Evolutionary conservation across 1,140 invertebrate genomes (phyloP).

Genomic region (Eueides isabella): DNA sequence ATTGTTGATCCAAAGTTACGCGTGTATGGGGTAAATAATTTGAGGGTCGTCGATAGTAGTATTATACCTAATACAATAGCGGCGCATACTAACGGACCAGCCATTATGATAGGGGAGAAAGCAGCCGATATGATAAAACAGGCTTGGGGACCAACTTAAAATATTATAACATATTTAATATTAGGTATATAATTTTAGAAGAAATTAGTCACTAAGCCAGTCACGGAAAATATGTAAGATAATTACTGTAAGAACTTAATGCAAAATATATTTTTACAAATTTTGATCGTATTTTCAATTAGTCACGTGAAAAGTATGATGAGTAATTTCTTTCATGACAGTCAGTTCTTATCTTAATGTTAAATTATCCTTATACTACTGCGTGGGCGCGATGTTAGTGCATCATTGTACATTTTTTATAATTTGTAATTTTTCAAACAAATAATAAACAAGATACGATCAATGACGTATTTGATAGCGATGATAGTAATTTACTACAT

Average conservation of each 20-base stretch:
- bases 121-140: conserved; percentile 88
- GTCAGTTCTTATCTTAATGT: no score
- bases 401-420: not conserved
- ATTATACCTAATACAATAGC: conserved; percentile 88
- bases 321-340: not conserved
- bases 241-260: no score
- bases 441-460: not conserved
- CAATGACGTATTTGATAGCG: conserved; percentile 6
- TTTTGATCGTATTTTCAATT: not conserved
- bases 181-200: no score
- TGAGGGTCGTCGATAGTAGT: conserved; percentile 90
- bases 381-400: not conserved
- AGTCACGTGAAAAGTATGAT: conserved; percentile 3
- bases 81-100: conserved; percentile 88
- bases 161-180: not conserved
- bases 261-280: not conserved
- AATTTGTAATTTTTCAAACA: not conserved
- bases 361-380: not conserved
- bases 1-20: conserved; percentile 89
- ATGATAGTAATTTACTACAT: not conserved
- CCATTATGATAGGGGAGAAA: conserved; percentile 94
- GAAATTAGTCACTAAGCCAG: not conserved
- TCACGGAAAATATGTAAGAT: not conserved
- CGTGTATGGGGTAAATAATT: conserved; percentile 86
- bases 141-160: conserved; percentile 73